Evolutionary conservation across 2,113 vertebrate genomes (phyloP).

Genomic region (Triplophysa tibetana): DNA sequence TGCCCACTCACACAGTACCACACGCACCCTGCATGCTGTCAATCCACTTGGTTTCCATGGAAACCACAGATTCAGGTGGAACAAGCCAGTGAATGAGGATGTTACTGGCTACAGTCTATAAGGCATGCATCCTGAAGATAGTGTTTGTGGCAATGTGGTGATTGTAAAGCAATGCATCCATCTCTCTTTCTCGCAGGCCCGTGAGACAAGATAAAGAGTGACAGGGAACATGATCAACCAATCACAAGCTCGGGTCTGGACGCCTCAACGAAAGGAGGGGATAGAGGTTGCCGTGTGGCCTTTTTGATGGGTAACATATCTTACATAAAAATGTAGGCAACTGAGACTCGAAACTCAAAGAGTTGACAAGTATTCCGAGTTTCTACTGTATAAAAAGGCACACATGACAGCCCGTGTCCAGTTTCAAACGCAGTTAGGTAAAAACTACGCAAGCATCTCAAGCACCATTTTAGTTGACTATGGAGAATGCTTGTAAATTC

Average conservation of each 20-base stretch:
- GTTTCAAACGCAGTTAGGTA: background rate
- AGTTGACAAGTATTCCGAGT: too few relatives aligned
- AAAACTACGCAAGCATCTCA: too few relatives aligned
- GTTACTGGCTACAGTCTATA: slow-evolving; percentile 1
- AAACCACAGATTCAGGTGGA: slow-evolving; percentile 65
- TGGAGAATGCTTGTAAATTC: slow-evolving; percentile 15
- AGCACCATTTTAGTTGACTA: background rate
- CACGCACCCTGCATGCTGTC: slow-evolving; percentile 38
- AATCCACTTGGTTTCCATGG: slow-evolving; percentile 68
- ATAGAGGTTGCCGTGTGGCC: background rate
- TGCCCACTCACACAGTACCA: slow-evolving; percentile 25
- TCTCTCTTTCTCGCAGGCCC: background rate
- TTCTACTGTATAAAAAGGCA: too few relatives aligned
- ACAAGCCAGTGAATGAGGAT: slow-evolving; percentile 22
- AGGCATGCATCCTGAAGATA: background rate
- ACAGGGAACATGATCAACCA: slow-evolving; percentile 4
- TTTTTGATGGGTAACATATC: background rate
- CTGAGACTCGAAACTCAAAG: too few relatives aligned
- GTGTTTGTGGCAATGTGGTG: background rate
- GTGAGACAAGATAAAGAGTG: background rate
- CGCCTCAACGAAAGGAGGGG: background rate
- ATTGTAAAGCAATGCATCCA: background rate
- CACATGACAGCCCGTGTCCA: too few relatives aligned
- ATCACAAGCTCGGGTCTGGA: slow-evolving; percentile 4
- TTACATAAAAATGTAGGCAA: background rate